These are phyloP conservation scores for Myiothlypis chrysogaster DNA, from an alignment of 2,797 vertebrate genomes.

Conservation along the genomic window DNA sequence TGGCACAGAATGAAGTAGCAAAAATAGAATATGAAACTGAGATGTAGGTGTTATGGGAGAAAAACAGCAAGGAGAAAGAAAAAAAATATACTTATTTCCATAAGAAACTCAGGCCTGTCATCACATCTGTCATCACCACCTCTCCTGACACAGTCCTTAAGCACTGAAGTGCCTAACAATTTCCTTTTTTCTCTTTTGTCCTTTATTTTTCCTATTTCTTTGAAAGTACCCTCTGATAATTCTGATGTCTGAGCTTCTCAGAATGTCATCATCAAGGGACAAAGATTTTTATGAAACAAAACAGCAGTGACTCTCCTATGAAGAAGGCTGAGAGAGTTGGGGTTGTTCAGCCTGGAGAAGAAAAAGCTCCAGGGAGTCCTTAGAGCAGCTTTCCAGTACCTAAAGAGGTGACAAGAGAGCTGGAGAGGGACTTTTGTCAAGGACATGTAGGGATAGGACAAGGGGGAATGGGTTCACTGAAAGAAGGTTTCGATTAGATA, in stretches of 20 bases:
- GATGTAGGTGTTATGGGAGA: neutral
- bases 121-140: neutral
- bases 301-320: neutral
- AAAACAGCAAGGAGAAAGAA: neutral
- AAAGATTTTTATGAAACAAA: neutral
- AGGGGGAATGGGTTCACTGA: neutral
- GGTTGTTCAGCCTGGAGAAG: neutral
- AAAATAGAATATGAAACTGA: neutral
- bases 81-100: neutral
- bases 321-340: neutral
- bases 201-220: neutral
- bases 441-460: neutral
- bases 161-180: neutral
- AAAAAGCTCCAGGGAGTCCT: neutral
- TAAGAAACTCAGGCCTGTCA: neutral
- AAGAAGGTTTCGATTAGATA: neutral
- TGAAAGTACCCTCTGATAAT: neutral
- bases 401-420: neutral
- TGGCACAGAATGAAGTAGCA: neutral
- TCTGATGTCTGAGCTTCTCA: neutral
- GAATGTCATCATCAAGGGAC: neutral
- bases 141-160: neutral
- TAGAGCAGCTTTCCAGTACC: neutral
- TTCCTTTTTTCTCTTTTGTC: neutral
- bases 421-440: neutral